Conservation (phyloP, 1,140 invertebrate genomes). For the Prorops nasuta region DNA sequence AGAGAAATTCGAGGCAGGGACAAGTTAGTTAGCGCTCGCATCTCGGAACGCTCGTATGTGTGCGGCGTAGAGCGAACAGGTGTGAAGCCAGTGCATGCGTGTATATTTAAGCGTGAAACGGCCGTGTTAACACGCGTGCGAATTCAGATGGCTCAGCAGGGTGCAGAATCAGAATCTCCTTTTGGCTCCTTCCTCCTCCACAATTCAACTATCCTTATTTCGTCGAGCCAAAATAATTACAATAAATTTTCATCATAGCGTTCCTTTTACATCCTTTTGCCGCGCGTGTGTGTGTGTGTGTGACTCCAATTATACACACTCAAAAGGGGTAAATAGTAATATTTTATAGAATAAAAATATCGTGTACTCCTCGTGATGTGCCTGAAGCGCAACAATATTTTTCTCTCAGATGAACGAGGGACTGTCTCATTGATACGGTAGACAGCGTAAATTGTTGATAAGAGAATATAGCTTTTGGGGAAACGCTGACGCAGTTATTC, state of each 20-base stretch:
- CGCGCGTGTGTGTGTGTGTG: too few relatives aligned
- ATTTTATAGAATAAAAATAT: background rate
- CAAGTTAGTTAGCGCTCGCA: conserved; percentile 39
- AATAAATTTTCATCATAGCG: background rate
- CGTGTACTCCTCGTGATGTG: background rate
- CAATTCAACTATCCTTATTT: background rate
- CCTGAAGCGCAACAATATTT: background rate
- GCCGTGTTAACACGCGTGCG: conserved; percentile 23
- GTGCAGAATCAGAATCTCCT: conserved; percentile 9
- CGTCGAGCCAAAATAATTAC: background rate
- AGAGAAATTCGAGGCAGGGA: conserved; percentile 33
- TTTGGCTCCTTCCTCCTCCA: conserved; percentile 4
- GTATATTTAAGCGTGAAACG: conserved; percentile 18
- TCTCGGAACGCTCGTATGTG: conserved; percentile 10
- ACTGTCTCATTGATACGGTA: too few relatives aligned
- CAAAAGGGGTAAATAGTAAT: too few relatives aligned
- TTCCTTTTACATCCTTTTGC: background rate
- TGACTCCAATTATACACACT: background rate
- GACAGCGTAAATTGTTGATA: background rate
- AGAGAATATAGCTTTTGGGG: too few relatives aligned
- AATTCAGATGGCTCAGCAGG: conserved; percentile 19
- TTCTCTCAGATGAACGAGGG: too few relatives aligned
- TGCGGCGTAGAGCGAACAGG: conserved; percentile 16
- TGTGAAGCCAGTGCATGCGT: conserved; percentile 15
- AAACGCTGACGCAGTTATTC: conserved; percentile 1